These are phyloP conservation scores for Nezara viridula DNA, from an alignment of 2,888 invertebrate species.

Conservation along the genomic window DNA sequence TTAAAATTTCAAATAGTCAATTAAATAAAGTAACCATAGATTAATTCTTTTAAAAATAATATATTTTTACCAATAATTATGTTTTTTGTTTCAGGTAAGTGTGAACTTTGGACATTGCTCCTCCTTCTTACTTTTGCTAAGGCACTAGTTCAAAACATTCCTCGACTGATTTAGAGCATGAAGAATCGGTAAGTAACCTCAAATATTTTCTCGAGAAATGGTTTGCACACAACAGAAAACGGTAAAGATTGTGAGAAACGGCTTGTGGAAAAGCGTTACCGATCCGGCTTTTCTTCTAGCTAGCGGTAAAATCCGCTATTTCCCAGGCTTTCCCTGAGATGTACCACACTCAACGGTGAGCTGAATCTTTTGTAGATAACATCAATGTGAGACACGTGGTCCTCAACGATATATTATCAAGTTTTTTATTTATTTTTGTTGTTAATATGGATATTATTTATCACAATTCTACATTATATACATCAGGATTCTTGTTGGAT, in stretches of 20 bases:
- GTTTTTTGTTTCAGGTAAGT: slow-evolving; percentile 8
- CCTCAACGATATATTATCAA: no score
- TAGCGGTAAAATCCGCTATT: background rate
- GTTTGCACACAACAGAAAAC: background rate
- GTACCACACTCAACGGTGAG: background rate
- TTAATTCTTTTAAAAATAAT: no score
- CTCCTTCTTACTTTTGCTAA: background rate
- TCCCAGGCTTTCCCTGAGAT: background rate
- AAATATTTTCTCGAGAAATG: background rate
- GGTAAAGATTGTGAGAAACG: background rate
- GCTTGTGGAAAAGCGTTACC: background rate
- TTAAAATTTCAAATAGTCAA: no score
- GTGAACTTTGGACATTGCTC: background rate
- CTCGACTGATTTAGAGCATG: background rate
- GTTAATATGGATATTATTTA: no score
- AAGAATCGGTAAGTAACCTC: background rate
- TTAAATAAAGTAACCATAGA: no score
- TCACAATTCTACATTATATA: no score
- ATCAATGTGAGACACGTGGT: no score
- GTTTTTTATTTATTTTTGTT: no score
- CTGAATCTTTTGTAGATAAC: background rate
- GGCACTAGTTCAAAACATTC: background rate
- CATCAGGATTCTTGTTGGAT: no score
- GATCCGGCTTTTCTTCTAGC: background rate
- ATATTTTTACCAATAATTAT: no score